Evolutionary conservation across 2,888 invertebrate species (phyloP).

Genomic region (Synergus umbraculus): DNA sequence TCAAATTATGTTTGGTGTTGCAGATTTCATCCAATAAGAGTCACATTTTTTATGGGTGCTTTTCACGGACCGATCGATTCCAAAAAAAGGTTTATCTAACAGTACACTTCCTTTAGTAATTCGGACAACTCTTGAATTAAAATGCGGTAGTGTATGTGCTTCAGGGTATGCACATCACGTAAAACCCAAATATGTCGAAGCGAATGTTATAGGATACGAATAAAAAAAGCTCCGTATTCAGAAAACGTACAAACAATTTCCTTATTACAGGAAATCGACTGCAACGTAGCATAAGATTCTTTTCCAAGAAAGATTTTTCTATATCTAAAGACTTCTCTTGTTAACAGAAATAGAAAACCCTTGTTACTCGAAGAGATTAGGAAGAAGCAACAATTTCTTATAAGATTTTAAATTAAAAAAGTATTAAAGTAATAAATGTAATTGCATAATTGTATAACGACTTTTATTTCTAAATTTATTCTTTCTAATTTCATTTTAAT

Average conservation of each 20-base stretch:
- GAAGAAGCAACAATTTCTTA: not conserved
- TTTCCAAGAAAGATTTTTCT: slow-evolving; percentile 1
- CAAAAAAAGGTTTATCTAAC: slow-evolving; percentile 10
- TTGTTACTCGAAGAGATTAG: not conserved
- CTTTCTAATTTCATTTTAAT: not conserved
- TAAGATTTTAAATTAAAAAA: not conserved
- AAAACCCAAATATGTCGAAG: slow-evolving; percentile 35
- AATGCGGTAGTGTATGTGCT: slow-evolving; percentile 21
- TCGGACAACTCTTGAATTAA: slow-evolving; percentile 22
- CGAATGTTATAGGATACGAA: slow-evolving; percentile 38
- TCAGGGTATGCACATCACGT: slow-evolving; percentile 20
- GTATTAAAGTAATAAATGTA: no score
- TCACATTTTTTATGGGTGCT: not conserved
- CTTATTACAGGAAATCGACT: slow-evolving; percentile 26
- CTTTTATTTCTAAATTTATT: not conserved
- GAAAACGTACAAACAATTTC: slow-evolving; percentile 21
- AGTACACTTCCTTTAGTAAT: slow-evolving; percentile 4
- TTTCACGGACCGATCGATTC: not conserved
- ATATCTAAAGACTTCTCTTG: not conserved
- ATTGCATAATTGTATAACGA: no score
- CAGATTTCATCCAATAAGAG: not conserved
- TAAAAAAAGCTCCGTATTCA: slow-evolving; percentile 18
- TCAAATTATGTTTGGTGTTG: not conserved
- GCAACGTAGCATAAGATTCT: slow-evolving; percentile 23
- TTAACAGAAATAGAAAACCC: not conserved